Evolutionary conservation across 1,140 invertebrate genomes (phyloP), one percentile per base, ranked within the genome.

Genomic region (Oscheius sp.): DNA sequence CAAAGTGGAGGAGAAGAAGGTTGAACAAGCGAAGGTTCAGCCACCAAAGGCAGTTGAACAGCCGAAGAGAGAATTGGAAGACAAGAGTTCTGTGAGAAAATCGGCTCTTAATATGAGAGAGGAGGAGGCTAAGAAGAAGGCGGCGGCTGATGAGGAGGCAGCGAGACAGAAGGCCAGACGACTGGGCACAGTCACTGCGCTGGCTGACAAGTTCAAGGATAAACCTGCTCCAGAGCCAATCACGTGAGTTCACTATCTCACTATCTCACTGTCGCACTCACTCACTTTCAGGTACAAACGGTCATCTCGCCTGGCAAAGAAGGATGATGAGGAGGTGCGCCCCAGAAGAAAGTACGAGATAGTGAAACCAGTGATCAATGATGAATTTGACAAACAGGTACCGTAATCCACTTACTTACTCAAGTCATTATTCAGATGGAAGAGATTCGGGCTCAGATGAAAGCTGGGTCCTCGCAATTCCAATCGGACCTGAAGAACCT

Each of bases 381-480:
- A 81, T 67, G 75, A 81, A 32, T 81, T 81, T 35, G 80, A 81
- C 52, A 81, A 83, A 42, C 81, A 80, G 78, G 78, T 82, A 28
- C n/a, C 0, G 42, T 26, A 42, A 18, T 52, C 7, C 20, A 31
- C 31, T 3, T 28, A 2, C 2, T 1, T n/a, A 10, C 13, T 13
- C 13, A 23, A 59, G 29, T 52, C n/a, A 2, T 38, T n/a, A 4
- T 73, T 59, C 71, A 76, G 75, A 62, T 76, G 66, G 71, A 66
- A 36, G 75, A 76, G 42, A 46, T 76, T 7, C 32, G 75, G 32
- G 64, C 32, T 2, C 72, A 76, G 46, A 76, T 76, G 75, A 75
- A 75, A 58, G 49, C 65, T 31, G 75, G 75, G 7, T 62, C 70
- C 15, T 62, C 65, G 34, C 52, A 73, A 18, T 58, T 76, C 20